Base-by-base conservation (phyloP, 2,888 invertebrate species). In the Polyommatus icarus region DNA sequence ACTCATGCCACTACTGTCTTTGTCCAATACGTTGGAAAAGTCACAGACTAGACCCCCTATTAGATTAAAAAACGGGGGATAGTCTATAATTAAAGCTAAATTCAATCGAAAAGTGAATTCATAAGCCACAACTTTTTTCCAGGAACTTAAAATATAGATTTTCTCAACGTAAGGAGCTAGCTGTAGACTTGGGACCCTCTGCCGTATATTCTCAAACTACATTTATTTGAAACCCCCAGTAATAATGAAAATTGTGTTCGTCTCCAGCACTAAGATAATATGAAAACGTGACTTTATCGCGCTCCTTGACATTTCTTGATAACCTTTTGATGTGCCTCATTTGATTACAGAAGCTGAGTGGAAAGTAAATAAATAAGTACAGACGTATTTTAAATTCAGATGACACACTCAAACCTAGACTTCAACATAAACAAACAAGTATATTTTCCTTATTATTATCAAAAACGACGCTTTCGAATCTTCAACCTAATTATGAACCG, bases 241-340 rank as follows among this genome's bases (percentile, higher is more conserved):
- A 7, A 57, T 57, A 57, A 57, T 57, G n/a, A 54, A 18, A 54
- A 46, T 46, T 46, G 46, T 46, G 10, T 46, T 46, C 18, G 67
- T 67, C 1, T 67, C 29, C 61, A 61, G 24, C 61, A 61, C 61
- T 12, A 15, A 29, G 12, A 32, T 32, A 32, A 32, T 67, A 67
- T 18, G 29, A 67, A 32, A 29, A 67, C 67, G 29, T 67, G 67
- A 67, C 67, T 18, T 67, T 67, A 67, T 67, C 29, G 29, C 29
- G 24, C 67, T 67, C 67, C 67, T 67, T 67, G 67, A 67, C 67
- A 67, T 67, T 67, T 20, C 20, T 24, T 29, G 67, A 67, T 67
- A 67, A 67, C 67, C 67, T 67, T 29, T 67, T 6, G 67, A 67
- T 67, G 29, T 32, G 67, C 67, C 67, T 67, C 29, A 67, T 67